Conservation (phyloP, 2,888 invertebrate genomes). For the Cheilosia pagana region DNA sequence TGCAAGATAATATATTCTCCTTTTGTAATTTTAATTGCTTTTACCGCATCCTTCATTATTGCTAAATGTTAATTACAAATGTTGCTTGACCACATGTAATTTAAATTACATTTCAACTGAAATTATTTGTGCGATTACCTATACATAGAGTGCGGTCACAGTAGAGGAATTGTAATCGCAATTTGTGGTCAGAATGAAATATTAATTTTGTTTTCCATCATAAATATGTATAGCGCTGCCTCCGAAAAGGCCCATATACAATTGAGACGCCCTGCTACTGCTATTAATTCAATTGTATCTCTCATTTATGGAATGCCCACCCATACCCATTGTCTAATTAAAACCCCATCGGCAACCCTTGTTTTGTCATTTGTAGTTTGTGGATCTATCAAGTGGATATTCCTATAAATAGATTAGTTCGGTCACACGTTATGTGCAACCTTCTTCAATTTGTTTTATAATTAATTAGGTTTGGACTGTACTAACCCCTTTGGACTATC, state of each 20-base stretch:
- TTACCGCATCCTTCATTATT: not conserved
- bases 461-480: constrained; percentile 55
- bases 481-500: constrained; percentile 42
- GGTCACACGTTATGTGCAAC: constrained; percentile 43
- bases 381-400: constrained; percentile 25
- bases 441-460: constrained; percentile 56
- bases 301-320: constrained; percentile 8
- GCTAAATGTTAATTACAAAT: not conserved
- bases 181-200: constrained; percentile 44
- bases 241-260: not conserved
- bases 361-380: constrained; percentile 16
- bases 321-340: constrained; percentile 16
- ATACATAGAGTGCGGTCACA: constrained; percentile 37
- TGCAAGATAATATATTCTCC: no score
- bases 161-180: constrained; percentile 41
- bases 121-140: constrained; percentile 7
- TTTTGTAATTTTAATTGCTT: constrained; percentile 7
- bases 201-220: constrained; percentile 9
- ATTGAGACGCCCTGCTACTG: constrained; percentile 1
- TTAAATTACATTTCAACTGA: constrained; percentile 17
- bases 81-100: constrained; percentile 1
- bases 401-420: constrained; percentile 43
- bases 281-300: constrained; percentile 20
- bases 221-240: no score
- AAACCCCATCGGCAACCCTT: constrained; percentile 15